A percentile compares a stretch with the other conserved stretches of the same genome.
phyloP scores from a whole-genome alignment of 2,888 invertebrate species.

The Watsonalla binaria region DNA sequence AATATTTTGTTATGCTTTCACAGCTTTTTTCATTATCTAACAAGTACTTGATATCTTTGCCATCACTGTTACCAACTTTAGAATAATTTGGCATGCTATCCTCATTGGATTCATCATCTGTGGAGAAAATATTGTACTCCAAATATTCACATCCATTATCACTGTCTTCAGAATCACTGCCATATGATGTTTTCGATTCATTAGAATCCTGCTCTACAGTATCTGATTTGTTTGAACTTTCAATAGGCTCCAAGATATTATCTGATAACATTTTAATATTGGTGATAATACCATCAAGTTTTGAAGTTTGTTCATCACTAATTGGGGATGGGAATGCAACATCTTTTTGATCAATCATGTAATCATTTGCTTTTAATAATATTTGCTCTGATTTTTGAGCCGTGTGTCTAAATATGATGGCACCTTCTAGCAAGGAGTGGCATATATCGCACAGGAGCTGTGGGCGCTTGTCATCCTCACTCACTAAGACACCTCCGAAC shows the following conservation, averaged over 20 bases:
- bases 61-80: constrained; percentile 14
- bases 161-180: constrained; percentile 1
- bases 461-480: constrained; percentile 20
- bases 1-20: constrained; percentile 4
- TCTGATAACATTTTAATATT: constrained; percentile 2
- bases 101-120: constrained; percentile 13
- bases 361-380: constrained; percentile 7
- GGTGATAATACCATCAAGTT: not conserved
- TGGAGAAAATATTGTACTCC: constrained; percentile 1
- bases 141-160: constrained; percentile 8
- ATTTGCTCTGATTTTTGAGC: constrained; percentile 19
- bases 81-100: constrained; percentile 5
- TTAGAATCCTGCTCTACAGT: not conserved
- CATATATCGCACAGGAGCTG: constrained; percentile 26
- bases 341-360: constrained; percentile 4
- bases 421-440: constrained; percentile 16
- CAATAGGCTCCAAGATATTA: not conserved
- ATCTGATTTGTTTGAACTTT: not conserved
- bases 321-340: constrained; percentile 14
- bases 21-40: not conserved
- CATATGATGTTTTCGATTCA: constrained; percentile 1
- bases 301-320: constrained; percentile 11
- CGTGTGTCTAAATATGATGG: constrained; percentile 22
- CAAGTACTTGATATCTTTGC: constrained; percentile 8
- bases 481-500: constrained; percentile 18